These are phyloP conservation scores for Apis dorsata DNA, from an alignment of 1,140 invertebrate species.

Conservation along the genomic window DNA sequence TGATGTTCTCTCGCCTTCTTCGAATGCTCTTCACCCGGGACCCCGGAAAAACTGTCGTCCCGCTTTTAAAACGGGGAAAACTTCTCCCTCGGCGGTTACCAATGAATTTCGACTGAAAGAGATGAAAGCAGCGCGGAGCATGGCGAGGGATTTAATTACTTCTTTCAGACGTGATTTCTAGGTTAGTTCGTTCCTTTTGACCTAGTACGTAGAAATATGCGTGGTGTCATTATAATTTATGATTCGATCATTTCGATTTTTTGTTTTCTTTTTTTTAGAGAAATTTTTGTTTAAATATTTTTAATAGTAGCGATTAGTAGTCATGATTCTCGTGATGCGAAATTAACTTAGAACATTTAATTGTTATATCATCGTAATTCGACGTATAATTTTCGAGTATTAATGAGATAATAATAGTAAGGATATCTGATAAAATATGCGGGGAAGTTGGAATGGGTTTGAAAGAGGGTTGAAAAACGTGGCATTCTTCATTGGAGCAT, in stretches of 20 bases:
- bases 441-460: background rate
- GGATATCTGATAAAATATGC: too few species aligned
- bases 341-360: too few species aligned
- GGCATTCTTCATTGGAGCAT: slow-evolving; percentile 25
- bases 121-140: slow-evolving; percentile 1
- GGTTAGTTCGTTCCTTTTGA: background rate
- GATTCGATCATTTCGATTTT: background rate
- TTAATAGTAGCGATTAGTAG: too few species aligned
- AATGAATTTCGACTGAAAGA: slow-evolving; percentile 33
- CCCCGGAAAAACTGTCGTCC: slow-evolving; percentile 23
- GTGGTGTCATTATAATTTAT: background rate
- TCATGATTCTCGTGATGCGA: too few species aligned
- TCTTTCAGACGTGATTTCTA: background rate
- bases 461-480: background rate
- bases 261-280: background rate
- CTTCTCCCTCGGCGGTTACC: slow-evolving; percentile 1
- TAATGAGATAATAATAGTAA: too few species aligned
- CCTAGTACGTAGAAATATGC: accelerated
- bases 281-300: background rate
- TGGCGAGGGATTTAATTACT: slow-evolving; percentile 25
- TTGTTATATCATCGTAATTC: too few species aligned
- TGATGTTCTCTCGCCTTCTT: slow-evolving; percentile 40
- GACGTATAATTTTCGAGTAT: too few species aligned
- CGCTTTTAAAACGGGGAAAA: slow-evolving; percentile 30
- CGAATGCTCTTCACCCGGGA: slow-evolving; percentile 19